Percentiles rank a stretch among this genome's conserved stretches.
Conservation (phyloP, 2,113 vertebrate genomes). For the Archocentrus centrarchus region DNA sequence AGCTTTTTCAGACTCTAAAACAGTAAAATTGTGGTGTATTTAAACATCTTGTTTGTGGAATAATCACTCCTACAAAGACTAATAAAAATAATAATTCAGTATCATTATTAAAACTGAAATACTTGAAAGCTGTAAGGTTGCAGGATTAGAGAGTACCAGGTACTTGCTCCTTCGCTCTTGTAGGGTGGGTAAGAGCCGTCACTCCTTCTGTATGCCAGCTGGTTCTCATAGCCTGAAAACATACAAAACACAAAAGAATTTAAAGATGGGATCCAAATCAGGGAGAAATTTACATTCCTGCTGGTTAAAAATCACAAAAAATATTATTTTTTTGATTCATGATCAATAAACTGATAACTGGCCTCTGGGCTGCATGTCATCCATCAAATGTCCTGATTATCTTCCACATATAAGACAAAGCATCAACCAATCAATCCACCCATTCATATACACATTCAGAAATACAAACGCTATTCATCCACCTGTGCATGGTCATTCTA, state of each 20-base stretch:
- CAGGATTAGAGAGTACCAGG: slow-evolving; percentile 71
- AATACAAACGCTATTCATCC: no score
- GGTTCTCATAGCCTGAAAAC: slow-evolving; percentile 80
- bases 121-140: background rate
- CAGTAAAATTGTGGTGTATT: background rate
- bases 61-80: background rate
- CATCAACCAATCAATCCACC: background rate
- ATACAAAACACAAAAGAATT: background rate
- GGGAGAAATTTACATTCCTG: background rate
- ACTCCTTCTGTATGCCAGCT: slow-evolving; percentile 72
- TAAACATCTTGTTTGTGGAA: background rate
- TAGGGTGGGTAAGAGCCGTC: slow-evolving; percentile 83
- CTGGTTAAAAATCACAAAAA: background rate
- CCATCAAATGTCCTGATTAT: background rate
- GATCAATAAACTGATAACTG: no score
- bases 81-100: background rate
- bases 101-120: background rate
- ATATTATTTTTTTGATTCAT: background rate
- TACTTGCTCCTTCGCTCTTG: slow-evolving; percentile 77
- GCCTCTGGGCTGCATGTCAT: background rate
- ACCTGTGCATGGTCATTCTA: background rate
- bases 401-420: background rate
- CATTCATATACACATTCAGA: no score
- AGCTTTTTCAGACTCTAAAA: background rate
- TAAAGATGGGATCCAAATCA: background rate